Conservation (phyloP, 1,140 invertebrate species). For the Apis laboriosa region DNA sequence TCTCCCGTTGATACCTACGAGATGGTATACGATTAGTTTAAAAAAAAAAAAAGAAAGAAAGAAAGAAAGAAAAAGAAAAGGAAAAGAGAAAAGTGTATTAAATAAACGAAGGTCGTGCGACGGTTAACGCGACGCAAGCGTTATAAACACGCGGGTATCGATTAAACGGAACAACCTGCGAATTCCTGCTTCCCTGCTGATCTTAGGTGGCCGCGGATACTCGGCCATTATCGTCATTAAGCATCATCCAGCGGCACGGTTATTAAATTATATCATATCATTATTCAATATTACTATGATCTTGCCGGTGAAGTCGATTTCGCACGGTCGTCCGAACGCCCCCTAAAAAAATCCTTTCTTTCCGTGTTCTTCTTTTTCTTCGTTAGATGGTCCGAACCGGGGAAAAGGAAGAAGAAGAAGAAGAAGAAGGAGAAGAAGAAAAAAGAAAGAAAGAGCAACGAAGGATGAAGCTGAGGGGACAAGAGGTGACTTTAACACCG, state of each 20-base stretch:
- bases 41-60: no score
- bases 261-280: slow-evolving; percentile 54
- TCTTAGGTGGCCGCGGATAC: slow-evolving; percentile 38
- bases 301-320: slow-evolving; percentile 38
- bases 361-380: background rate
- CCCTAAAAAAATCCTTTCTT: slow-evolving; percentile 1
- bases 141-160: slow-evolving; percentile 16
- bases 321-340: slow-evolving; percentile 33
- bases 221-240: slow-evolving; percentile 48
- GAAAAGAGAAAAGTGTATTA: no score
- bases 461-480: background rate
- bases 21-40: no score
- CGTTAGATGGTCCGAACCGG: background rate
- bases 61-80: no score
- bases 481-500: slow-evolving; percentile 32
- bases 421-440: background rate
- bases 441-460: background rate
- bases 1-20: no score
- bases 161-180: slow-evolving; percentile 44
- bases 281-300: slow-evolving; percentile 51
- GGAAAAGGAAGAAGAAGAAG: background rate
- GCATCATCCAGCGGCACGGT: slow-evolving; percentile 50
- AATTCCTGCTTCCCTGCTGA: slow-evolving; percentile 25
- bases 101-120: background rate
- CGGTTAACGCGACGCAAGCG: background rate